Conservation (phyloP, 2,888 invertebrate genomes). For the Salpingus planirostris region DNA sequence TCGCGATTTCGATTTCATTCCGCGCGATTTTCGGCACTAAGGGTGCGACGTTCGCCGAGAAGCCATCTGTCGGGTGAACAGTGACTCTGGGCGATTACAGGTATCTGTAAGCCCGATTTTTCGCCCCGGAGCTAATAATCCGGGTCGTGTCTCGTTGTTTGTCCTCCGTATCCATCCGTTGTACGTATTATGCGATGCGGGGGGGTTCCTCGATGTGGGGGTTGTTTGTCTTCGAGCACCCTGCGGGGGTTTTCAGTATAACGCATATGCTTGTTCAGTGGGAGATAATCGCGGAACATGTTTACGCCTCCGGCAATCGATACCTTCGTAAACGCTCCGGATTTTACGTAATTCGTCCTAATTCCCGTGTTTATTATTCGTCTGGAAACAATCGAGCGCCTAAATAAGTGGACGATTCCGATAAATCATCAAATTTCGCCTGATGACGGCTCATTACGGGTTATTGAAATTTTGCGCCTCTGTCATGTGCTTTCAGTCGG, state of each 20-base stretch:
- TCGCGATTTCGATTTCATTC: too few species aligned
- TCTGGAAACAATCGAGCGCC: too few species aligned
- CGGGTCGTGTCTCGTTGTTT: constrained; percentile 7
- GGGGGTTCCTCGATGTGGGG: constrained; percentile 4
- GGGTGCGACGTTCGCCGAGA: too few species aligned
- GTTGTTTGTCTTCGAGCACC: constrained; percentile 14
- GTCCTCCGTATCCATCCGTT: constrained; percentile 8
- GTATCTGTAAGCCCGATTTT: too few species aligned
- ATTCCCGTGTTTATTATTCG: constrained; percentile 6
- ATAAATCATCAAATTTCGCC: too few species aligned
- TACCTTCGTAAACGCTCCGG: constrained; percentile 9
- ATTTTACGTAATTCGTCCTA: constrained; percentile 7
- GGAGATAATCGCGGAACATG: constrained; percentile 15
- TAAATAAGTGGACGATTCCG: too few species aligned
- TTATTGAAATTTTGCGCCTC: neutral
- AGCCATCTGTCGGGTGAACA: too few species aligned
- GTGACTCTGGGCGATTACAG: too few species aligned
- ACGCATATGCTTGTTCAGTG: constrained; percentile 12
- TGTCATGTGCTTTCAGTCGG: too few species aligned
- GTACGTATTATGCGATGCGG: neutral
- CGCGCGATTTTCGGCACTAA: too few species aligned
- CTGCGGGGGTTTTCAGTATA: constrained; percentile 10
- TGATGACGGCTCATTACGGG: neutral
- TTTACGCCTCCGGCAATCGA: constrained; percentile 11
- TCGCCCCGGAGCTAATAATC: constrained; percentile 7